Evolutionary conservation across 2,888 invertebrate genomes (phyloP), one percentile per base, ranked within the genome.

Genomic region (Pogonocherus hispidulus): DNA sequence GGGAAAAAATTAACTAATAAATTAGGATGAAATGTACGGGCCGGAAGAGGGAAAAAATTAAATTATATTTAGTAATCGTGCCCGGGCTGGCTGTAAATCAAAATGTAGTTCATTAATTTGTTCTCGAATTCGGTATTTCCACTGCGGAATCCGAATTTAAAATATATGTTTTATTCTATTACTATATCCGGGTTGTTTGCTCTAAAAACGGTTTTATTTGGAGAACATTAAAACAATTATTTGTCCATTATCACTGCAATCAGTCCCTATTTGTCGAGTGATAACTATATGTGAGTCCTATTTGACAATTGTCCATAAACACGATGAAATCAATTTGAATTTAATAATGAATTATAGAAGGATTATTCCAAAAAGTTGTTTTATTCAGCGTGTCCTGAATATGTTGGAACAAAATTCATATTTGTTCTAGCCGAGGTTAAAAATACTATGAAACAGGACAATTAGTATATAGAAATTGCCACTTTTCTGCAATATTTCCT

Each of bases 1-100:
- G 41, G 14, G 18, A 49, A 65, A 69, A 64, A 66, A 69, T 54
- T 37, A 41, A 47, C 56, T 32, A 23, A 66, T 69, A 65, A 69
- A 69, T 69, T 64, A 69, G 20, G 19, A 18, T 55, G 65, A 65
- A 65, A 60, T 49, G 57, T 8, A 16, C 47, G 54, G 69, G 14
- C 32, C 16, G 32, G 6, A 22, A 18, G 44, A 22, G 57, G 52
- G 55, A 60, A 54, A 23, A 14, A 60, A 65, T 65, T 65, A 62
- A 65, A 62, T 62, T 65, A 62, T 54, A 65, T 55, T 46, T 54
- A 46, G 35, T 60, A 60, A 64, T 65, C 57, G 60, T 55, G 35
- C n/a, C 54, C 47, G n/a, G 44, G 23, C 47, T 27, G 27, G 52
- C 9, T 18, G 51, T 69, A 65, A 62, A 69, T 69, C 41, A 44